Conservation (phyloP, 2,113 vertebrate species). For the Ptilonorhynchus violaceus region DNA sequence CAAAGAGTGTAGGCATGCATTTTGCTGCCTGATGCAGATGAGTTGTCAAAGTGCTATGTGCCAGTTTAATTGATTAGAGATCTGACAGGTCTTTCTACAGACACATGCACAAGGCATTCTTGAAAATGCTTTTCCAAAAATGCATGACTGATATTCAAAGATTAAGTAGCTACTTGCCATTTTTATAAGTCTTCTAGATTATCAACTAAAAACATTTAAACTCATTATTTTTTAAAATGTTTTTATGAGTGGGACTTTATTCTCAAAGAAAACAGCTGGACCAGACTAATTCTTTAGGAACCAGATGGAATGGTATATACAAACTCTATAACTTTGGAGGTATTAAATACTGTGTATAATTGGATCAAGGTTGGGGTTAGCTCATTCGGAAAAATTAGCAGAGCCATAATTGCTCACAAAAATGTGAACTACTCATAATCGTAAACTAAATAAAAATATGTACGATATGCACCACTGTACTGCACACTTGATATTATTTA, state of each 20-base stretch:
- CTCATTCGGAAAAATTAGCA: slow-evolving; percentile 10
- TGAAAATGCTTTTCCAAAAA: background rate
- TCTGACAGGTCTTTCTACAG: background rate
- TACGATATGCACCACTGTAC: background rate
- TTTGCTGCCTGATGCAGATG: background rate
- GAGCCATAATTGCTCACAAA: background rate
- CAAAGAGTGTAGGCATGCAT: background rate
- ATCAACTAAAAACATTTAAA: background rate
- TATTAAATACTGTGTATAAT: slow-evolving; percentile 10
- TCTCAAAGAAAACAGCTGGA: slow-evolving; percentile 11
- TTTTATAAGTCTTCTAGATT: background rate
- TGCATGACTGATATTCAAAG: background rate
- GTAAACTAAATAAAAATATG: background rate
- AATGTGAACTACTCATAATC: background rate
- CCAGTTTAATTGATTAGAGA: background rate
- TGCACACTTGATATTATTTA: background rate
- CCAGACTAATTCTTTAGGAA: background rate
- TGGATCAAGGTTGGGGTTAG: background rate
- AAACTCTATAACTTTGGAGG: background rate
- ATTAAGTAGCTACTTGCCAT: background rate
- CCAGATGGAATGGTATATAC: background rate
- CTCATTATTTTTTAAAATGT: background rate
- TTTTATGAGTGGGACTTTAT: background rate
- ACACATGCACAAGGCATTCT: background rate
- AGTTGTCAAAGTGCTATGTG: background rate